A percentile compares a stretch with the other conserved stretches of the same genome.
Conservation (phyloP, 2,888 invertebrate genomes). For the Polydrusus pterygomalis region DNA sequence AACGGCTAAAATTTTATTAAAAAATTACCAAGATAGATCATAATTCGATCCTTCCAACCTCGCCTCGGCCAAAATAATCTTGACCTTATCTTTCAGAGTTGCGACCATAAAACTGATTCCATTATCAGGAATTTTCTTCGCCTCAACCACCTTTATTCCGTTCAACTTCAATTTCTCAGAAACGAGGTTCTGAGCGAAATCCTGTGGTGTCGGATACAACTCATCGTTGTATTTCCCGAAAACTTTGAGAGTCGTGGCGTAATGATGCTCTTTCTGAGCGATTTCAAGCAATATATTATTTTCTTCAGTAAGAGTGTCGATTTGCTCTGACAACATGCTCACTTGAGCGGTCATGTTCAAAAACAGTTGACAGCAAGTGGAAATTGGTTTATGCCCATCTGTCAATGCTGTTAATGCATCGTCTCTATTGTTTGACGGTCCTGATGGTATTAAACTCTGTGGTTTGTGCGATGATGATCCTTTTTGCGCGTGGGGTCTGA, state of each 20-base stretch:
- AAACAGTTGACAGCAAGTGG: constrained; percentile 37
- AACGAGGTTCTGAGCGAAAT: constrained; percentile 34
- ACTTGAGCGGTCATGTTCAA: constrained; percentile 2
- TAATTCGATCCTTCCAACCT: constrained; percentile 37
- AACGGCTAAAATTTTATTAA: no score
- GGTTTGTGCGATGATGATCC: background rate
- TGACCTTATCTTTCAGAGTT: constrained; percentile 41
- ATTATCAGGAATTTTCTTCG: constrained; percentile 34
- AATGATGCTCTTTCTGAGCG: constrained; percentile 26
- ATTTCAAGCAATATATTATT: constrained; percentile 37
- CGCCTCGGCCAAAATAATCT: constrained; percentile 36
- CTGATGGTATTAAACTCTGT: background rate
- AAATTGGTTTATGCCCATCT: background rate
- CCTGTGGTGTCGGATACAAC: constrained; percentile 1
- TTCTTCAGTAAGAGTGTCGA: constrained; percentile 24
- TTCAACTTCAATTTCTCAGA: constrained; percentile 30
- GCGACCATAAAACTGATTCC: constrained; percentile 43
- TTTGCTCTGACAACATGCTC: constrained; percentile 5
- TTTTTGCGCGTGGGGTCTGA: no score
- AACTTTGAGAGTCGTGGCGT: constrained; percentile 19
- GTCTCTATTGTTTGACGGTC: no score
- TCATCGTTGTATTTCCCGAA: constrained; percentile 32
- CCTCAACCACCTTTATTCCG: constrained; percentile 21
- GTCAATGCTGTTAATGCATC: background rate
- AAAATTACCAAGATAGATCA: constrained; percentile 40